Evolutionary conservation across 1,140 invertebrate genomes (phyloP).

Genomic region (Samia ricini): DNA sequence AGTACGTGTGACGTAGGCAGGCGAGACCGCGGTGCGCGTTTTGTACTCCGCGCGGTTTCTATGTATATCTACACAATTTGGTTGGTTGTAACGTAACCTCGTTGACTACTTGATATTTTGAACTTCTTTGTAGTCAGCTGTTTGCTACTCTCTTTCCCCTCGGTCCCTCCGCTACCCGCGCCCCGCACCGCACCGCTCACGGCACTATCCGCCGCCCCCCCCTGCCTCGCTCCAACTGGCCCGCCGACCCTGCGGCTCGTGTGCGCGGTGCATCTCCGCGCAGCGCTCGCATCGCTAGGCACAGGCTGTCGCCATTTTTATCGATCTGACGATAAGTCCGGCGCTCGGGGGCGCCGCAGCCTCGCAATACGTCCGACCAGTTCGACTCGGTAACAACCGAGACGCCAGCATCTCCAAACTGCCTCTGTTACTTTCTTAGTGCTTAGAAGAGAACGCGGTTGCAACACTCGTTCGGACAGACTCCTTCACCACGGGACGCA

Average conservation of each 20-base stretch:
- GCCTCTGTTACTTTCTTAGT: neutral
- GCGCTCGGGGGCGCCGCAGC: slow-evolving; percentile 16
- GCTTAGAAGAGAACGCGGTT: neutral
- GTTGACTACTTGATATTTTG: slow-evolving; percentile 25
- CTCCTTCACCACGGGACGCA: neutral
- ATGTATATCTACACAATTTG: too few relatives aligned
- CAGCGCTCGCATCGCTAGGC: slow-evolving; percentile 18
- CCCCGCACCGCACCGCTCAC: slow-evolving; percentile 15
- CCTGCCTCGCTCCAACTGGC: slow-evolving; percentile 30
- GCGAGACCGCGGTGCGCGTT: too few relatives aligned
- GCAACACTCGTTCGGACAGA: neutral
- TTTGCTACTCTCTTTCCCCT: slow-evolving; percentile 52
- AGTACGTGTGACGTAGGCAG: too few relatives aligned
- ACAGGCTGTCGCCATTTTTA: slow-evolving; percentile 26
- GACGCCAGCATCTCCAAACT: slow-evolving; percentile 10
- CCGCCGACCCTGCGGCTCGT: slow-evolving; percentile 10
- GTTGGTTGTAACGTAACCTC: slow-evolving; percentile 3
- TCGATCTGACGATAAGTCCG: slow-evolving; percentile 26
- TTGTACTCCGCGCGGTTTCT: too few relatives aligned
- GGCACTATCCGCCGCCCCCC: slow-evolving; percentile 23
- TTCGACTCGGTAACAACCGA: slow-evolving; percentile 16
- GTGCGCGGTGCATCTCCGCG: slow-evolving; percentile 26
- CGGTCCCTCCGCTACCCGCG: slow-evolving; percentile 22
- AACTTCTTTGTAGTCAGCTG: slow-evolving; percentile 56
- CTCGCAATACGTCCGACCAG: slow-evolving; percentile 23